Conservation (phyloP, 2,888 invertebrate genomes). For the Galerucella pusilla region DNA sequence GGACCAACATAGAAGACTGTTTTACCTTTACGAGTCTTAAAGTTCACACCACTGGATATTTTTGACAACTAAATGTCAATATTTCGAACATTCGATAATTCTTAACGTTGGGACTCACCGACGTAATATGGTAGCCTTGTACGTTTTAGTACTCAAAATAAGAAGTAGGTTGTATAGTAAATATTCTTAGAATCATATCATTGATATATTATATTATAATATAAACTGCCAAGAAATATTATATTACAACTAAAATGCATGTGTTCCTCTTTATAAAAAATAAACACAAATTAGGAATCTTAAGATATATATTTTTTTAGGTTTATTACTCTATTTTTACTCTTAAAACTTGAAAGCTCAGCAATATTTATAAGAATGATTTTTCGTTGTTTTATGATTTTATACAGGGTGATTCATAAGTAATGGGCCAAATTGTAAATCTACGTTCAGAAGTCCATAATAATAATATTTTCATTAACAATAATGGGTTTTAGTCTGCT, state of each 20-base stretch:
- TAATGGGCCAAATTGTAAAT: no score
- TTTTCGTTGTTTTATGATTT: neutral
- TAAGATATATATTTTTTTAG: constrained; percentile 23
- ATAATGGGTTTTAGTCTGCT: no score
- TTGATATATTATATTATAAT: constrained; percentile 54
- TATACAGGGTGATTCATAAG: no score
- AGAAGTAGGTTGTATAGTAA: constrained; percentile 44
- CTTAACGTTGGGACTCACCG: no score
- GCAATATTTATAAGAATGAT: constrained; percentile 30
- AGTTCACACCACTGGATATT: no score
- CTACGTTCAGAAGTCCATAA: no score
- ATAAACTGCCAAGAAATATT: constrained; percentile 53
- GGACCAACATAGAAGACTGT: no score
- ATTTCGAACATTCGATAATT: no score
- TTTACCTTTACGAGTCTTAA: no score
- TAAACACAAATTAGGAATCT: constrained; percentile 30
- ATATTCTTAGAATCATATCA: constrained; percentile 50
- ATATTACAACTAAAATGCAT: constrained; percentile 28
- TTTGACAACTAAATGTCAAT: no score
- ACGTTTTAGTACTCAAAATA: neutral
- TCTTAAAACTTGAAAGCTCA: constrained; percentile 3
- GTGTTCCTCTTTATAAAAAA: constrained; percentile 45
- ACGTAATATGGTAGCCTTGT: no score
- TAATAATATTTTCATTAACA: no score
- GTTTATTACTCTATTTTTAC: constrained; percentile 22